Base-by-base conservation (phyloP, 2,797 vertebrate species). In the Fratercula arctica region DNA sequence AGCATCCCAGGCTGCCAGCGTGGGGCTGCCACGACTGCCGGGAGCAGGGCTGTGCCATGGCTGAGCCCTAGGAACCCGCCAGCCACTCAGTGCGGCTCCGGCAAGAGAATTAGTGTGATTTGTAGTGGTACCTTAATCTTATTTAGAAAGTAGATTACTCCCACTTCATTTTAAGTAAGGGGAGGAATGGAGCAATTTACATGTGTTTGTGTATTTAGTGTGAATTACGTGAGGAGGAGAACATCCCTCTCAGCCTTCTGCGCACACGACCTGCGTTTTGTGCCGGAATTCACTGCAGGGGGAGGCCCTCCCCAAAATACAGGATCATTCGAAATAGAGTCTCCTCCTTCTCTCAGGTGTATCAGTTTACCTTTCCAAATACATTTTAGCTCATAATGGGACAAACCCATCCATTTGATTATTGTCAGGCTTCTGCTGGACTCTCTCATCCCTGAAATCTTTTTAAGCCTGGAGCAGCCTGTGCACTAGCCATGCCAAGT, bases 271-370 rank as follows among this genome's bases (percentile, higher is more conserved):
- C 79, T 64, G 73, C 14, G 1, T 31, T 11, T 56, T 9, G 39
- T 48, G 46, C 54, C 9, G 41, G 67, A 39, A 19, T 23, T 68
- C 45, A 4, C 17, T 41, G 54, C 9, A 12, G 35, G 20, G 37
- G 48, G 17, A 18, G 12, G 6, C 13, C n/a, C 16, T 51, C 35
- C 5, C 3, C 28, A 1, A 9, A 20, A 29, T 3, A 21, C 28
- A 11, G 50, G 21, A 4, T 10, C 10, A 0, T 37, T 15, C 5
- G 0, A 26, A 76, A 13, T 2, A 66, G 21, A 41, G 24, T 21
- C 26, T 78, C 20, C 21, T 57, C 10, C n/a, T 41, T 7, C 39
- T 31, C 41, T 31, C 56, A 53, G 16, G 12, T 7, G 1, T 0
- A 13, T 24, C 21, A 5, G 6, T 23, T 45, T 6, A 26, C 24